Evolutionary conservation across 2,888 invertebrate species (phyloP).

Genomic region (Cartodere bifasciata): DNA sequence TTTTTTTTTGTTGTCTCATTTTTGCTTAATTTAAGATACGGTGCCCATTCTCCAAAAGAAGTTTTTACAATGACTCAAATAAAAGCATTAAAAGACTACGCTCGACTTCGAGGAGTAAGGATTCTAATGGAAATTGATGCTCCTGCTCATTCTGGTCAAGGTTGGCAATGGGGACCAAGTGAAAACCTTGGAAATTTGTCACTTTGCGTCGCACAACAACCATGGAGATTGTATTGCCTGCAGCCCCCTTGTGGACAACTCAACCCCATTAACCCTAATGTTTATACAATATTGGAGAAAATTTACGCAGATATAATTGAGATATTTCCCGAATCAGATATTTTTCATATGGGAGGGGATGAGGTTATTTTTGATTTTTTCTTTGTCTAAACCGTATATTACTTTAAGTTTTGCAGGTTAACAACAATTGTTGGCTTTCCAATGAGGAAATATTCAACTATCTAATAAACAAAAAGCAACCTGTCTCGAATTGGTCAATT

Average conservation of each 20-base stretch:
- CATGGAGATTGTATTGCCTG: constrained; percentile 57
- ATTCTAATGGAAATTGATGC: constrained; percentile 82
- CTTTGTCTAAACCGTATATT: no score
- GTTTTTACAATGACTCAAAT: constrained; percentile 57
- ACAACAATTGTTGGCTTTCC: constrained; percentile 63
- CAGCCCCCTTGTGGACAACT: constrained; percentile 80
- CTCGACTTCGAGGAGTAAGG: constrained; percentile 65
- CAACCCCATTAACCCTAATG: constrained; percentile 61
- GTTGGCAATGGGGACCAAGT: constrained; percentile 69
- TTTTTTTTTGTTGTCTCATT: no score
- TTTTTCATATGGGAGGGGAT: constrained; percentile 75
- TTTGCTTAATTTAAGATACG: constrained; percentile 52
- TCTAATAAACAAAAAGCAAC: constrained; percentile 47
- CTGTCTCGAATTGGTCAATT: constrained; percentile 50
- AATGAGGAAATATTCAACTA: constrained; percentile 52
- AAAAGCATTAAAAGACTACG: constrained; percentile 58
- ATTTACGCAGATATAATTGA: constrained; percentile 58
- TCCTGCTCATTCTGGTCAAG: constrained; percentile 75
- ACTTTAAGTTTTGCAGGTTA: constrained; percentile 47
- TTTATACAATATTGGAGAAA: constrained; percentile 52
- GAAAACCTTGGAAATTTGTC: constrained; percentile 49
- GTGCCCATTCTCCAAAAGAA: constrained; percentile 56
- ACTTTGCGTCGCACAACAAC: constrained; percentile 51
- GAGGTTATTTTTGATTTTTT: constrained; percentile 58
- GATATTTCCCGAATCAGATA: constrained; percentile 43